Base-by-base conservation (phyloP, 1,140 invertebrate species). In the Coelopa frigida region DNA sequence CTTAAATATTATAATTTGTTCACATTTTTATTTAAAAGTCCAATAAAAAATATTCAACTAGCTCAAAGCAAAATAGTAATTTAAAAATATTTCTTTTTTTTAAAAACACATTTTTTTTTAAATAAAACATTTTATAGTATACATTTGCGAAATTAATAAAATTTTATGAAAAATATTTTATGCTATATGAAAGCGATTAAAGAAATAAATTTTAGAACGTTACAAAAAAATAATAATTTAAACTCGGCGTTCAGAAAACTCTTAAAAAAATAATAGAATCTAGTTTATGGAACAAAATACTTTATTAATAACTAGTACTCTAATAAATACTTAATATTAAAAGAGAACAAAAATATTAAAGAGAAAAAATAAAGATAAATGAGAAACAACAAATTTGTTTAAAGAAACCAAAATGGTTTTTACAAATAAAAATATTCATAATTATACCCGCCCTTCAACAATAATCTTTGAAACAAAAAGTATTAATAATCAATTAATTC, bases 191-290 rank as follows among this genome's bases (percentile, higher is more conserved):
- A 42, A 27, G 32, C 40, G 32, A 42, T 42, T 21, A 42, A 29
- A 24, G 32, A 42, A 17, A 17, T 10, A 42, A 5, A 17, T 5
- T 21, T 14, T 42, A 42, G 15, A 29, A 29, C 32, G 15, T 42
- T 29, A 42, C n/a, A 6, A 42, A 42, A 42, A 23, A 24, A 20
- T 42, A 42, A 42, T 18, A 42, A 42, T 29, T n/a, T n/a, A n/a
- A n/a, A n/a, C n/a, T n/a, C n/a, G n/a, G n/a, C n/a, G n/a, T n/a
- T n/a, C 26, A 29, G 27, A 42, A 42, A 26, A 18, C 32, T 42
- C 18, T 42, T 42, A 42, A 42, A 11, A n/a, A 15, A 42, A 8
- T 29, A 29, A 42, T 42, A 18, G 32, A 29, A 42, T 29, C 21
- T 40, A 26, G 14, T 10, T 23, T 12, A 24, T 20, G 29, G 29